phyloP scores from a whole-genome alignment of 2,888 invertebrate species.

The Tetramorium bicarinatum region DNA sequence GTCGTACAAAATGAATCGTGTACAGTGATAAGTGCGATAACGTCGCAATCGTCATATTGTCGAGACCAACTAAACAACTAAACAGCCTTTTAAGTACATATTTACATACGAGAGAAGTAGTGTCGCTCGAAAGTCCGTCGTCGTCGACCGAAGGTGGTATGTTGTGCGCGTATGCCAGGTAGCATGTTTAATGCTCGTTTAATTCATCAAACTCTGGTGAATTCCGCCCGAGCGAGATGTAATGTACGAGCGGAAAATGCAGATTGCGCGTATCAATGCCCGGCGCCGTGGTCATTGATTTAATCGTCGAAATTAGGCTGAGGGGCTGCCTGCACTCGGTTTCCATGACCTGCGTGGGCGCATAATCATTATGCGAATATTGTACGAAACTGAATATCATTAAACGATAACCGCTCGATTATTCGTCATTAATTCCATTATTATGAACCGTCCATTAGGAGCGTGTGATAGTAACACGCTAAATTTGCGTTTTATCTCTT shows the following conservation, averaged over 20 bases:
- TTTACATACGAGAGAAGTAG: constrained; percentile 77
- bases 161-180: neutral
- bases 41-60: constrained; percentile 77
- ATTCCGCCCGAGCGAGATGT: constrained; percentile 4
- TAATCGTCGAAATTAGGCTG: constrained; percentile 47
- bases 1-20: constrained; percentile 74
- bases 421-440: constrained; percentile 42
- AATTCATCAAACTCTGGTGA: neutral
- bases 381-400: constrained; percentile 52
- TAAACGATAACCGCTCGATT: constrained; percentile 52
- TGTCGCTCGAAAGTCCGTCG: constrained; percentile 37
- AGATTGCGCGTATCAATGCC: constrained; percentile 44
- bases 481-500: constrained; percentile 17
- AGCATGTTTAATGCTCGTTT: neutral
- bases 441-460: constrained; percentile 34
- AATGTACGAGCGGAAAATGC: constrained; percentile 32
- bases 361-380: constrained; percentile 51
- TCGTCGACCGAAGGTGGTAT: constrained; percentile 11
- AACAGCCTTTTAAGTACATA: constrained; percentile 80
- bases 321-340: constrained; percentile 18
- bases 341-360: neutral
- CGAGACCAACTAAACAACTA: constrained; percentile 81
- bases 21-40: constrained; percentile 69
- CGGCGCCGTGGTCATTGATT: constrained; percentile 24
- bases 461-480: neutral